Evolutionary conservation across 2,113 vertebrate genomes (phyloP).

Genomic region (Vulpes vulpes): DNA sequence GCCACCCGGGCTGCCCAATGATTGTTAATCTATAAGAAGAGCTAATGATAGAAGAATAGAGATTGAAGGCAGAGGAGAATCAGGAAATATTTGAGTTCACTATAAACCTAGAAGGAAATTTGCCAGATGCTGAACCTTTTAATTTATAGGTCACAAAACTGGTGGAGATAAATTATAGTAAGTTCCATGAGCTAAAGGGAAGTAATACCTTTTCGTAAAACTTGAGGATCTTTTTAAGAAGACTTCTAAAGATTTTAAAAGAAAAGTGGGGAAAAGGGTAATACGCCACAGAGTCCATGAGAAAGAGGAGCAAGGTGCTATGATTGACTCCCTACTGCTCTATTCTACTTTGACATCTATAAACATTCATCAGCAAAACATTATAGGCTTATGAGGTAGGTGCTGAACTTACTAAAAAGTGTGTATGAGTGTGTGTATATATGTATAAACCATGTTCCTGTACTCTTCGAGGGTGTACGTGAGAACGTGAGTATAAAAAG

Average conservation of each 20-base stretch:
- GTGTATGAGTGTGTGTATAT: not conserved
- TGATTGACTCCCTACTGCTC: not conserved
- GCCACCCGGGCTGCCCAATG: not conserved
- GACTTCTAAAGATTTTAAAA: not conserved
- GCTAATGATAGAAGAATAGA: not conserved
- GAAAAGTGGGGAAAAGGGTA: not conserved
- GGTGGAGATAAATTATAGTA: not conserved
- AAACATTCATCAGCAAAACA: slow-evolving; percentile 25
- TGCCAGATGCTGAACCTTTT: not conserved
- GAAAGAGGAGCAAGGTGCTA: not conserved
- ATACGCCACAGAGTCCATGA: not conserved
- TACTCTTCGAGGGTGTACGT: not conserved
- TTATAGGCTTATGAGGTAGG: not conserved
- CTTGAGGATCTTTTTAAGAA: not conserved
- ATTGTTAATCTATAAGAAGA: not conserved
- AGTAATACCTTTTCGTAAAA: not conserved
- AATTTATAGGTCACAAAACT: not conserved
- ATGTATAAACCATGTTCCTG: not conserved
- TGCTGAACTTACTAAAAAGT: not conserved
- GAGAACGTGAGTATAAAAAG: not conserved
- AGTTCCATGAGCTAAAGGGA: not conserved
- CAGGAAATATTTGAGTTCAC: not conserved
- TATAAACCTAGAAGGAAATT: not conserved
- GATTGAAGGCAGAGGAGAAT: not conserved
- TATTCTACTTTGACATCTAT: not conserved